Conservation (phyloP, 2,113 vertebrate genomes). For the Cheirogaleus medius region DNA sequence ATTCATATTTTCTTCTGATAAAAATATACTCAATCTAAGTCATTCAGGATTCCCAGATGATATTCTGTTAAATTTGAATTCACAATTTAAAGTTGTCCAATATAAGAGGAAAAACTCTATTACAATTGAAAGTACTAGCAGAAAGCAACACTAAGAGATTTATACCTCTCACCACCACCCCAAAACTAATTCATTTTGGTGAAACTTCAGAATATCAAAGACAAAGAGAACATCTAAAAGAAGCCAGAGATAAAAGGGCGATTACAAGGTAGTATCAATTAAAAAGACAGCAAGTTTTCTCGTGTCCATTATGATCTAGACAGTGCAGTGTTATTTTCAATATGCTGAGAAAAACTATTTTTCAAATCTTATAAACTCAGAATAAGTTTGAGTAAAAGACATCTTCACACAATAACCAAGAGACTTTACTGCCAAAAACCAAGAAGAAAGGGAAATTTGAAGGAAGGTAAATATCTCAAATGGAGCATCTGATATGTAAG, state of each 20-base stretch:
- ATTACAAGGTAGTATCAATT: background rate
- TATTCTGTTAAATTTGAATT: background rate
- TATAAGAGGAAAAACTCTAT: background rate
- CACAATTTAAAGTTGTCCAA: background rate
- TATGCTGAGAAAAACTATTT: background rate
- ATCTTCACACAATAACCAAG: background rate
- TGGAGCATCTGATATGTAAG: constrained; percentile 9
- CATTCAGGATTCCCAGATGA: background rate
- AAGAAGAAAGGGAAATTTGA: background rate
- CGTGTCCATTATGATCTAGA: background rate
- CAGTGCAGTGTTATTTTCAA: background rate
- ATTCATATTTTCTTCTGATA: constrained; percentile 4
- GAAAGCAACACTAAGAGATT: background rate
- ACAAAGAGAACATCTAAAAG: background rate
- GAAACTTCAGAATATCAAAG: background rate
- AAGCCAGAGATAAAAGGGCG: background rate
- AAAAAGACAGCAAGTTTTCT: background rate
- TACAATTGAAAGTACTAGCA: background rate
- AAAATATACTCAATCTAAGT: background rate
- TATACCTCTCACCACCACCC: background rate
- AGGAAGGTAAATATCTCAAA: background rate
- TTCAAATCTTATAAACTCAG: background rate
- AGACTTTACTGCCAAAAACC: background rate
- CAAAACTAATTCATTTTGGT: background rate
- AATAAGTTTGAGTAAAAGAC: background rate